A percentile compares a stretch with the other conserved stretches of the same genome.
These are phyloP conservation scores for Syngnathoides biaculeatus DNA, from an alignment of 2,113 vertebrate species.

Conservation along the genomic window DNA sequence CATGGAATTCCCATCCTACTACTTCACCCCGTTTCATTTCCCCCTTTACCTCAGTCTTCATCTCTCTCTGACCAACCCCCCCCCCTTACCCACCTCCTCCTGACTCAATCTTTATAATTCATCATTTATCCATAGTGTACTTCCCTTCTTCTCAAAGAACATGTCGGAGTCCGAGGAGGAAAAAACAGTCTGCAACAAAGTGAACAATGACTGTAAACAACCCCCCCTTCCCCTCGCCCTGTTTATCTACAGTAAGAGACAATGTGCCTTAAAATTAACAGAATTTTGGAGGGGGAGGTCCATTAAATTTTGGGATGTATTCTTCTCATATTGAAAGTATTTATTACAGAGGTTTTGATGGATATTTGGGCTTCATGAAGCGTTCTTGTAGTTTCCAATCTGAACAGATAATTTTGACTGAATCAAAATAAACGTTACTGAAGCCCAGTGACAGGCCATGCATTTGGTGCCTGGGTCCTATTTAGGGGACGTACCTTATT, in stretches of 20 bases:
- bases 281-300: not conserved
- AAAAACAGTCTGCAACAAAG: not conserved
- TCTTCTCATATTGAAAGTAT: not conserved
- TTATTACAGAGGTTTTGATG: not conserved
- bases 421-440: not conserved
- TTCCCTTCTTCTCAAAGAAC: constrained; percentile 14
- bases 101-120: constrained; percentile 33
- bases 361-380: not conserved
- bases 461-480: too few species aligned
- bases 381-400: not conserved
- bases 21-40: constrained; percentile 53
- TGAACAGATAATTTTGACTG: not conserved
- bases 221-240: not conserved
- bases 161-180: not conserved
- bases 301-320: not conserved
- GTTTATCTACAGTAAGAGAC: not conserved
- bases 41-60: constrained; percentile 36
- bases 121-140: constrained; percentile 34
- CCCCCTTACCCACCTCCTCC: not conserved
- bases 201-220: constrained; percentile 25
- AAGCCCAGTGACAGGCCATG: too few species aligned
- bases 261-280: not conserved
- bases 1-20: constrained; percentile 42
- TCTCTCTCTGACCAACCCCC: constrained; percentile 19
- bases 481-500: too few species aligned